Percentiles rank a stretch among this genome's conserved stretches.
Conservation (phyloP, 53 echinoderm and acorn worm species). For the Astropecten irregularis region DNA sequence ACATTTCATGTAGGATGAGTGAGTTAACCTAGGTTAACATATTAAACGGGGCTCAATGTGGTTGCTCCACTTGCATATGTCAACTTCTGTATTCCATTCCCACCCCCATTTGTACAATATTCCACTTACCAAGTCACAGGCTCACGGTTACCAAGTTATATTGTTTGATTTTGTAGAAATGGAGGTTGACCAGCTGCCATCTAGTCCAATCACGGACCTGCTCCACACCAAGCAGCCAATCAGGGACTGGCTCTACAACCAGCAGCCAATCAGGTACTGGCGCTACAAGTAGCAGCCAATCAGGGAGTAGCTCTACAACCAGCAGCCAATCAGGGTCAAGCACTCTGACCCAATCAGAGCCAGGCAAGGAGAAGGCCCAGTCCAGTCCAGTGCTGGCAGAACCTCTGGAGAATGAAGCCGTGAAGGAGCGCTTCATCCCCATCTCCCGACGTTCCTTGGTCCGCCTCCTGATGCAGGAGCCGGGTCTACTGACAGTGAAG, state of each 20-base stretch:
- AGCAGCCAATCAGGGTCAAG: conserved; percentile 4
- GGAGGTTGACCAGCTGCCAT: background rate
- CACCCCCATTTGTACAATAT: no score
- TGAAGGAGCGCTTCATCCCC: conserved; percentile 92
- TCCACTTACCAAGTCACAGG: no score
- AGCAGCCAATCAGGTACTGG: conserved; percentile 3
- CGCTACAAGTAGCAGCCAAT: background rate
- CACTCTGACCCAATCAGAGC: conserved; percentile 11
- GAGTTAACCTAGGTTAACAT: no score
- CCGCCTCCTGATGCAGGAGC: conserved; percentile 86
- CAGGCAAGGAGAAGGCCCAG: conserved; percentile 6
- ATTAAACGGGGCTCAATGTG: no score
- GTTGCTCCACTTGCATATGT: no score
- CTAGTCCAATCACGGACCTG: conserved; percentile 25
- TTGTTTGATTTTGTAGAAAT: background rate
- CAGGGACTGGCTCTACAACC: conserved; percentile 17
- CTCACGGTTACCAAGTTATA: no score
- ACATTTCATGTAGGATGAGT: no score
- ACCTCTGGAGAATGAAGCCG: conserved; percentile 69
- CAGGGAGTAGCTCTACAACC: background rate
- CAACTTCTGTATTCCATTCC: no score
- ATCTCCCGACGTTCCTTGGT: conserved; percentile 89
- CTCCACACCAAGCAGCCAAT: no score
- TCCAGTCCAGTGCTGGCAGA: conserved; percentile 63
- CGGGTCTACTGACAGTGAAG: conserved; percentile 64